Conservation (phyloP, 2,113 vertebrate genomes). For the Hypocryptadius cinnamomeus region DNA sequence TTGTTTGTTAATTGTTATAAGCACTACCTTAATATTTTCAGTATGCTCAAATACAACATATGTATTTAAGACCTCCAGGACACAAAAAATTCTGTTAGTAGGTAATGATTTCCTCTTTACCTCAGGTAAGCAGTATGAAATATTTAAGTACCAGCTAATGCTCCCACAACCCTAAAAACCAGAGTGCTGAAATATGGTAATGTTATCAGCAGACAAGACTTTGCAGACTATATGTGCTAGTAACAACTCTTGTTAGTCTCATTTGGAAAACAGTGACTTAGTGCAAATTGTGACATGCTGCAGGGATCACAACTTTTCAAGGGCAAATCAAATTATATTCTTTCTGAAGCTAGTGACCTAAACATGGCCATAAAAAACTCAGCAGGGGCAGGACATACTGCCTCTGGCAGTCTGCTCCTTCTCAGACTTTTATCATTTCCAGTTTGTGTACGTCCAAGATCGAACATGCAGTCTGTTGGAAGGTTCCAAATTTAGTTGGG, state of each 20-base stretch:
- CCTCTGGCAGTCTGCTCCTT: background rate
- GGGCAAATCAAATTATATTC: background rate
- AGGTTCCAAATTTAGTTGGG: background rate
- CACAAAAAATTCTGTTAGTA: background rate
- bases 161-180: background rate
- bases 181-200: background rate
- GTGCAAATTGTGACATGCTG: background rate
- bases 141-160: background rate
- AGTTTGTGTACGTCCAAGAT: accelerated
- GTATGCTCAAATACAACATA: background rate
- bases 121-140: background rate
- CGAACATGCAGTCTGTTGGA: accelerated
- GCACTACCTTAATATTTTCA: background rate
- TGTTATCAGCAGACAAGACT: background rate
- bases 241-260: background rate
- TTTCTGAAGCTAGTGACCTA: background rate
- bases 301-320: background rate
- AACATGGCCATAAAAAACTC: background rate
- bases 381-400: background rate
- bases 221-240: background rate
- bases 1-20: background rate
- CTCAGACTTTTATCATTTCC: background rate
- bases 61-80: background rate
- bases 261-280: background rate
- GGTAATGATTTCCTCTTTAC: background rate